Conservation (phyloP, 2,113 vertebrate species). For the Kobus ellipsiprymnus region DNA sequence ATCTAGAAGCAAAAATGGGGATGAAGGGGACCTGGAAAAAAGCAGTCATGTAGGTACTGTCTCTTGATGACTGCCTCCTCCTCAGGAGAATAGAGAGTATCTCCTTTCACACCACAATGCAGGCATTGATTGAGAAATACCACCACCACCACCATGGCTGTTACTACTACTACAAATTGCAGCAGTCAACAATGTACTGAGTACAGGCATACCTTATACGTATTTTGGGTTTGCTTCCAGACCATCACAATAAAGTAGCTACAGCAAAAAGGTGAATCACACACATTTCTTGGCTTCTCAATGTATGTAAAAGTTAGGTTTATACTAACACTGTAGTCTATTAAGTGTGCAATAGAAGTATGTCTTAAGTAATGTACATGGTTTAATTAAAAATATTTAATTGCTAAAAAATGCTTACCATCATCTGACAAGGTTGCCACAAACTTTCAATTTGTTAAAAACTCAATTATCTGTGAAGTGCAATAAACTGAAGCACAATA, state of each 20-base stretch:
- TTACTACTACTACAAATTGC: no score
- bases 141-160: not conserved
- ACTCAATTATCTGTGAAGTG: not conserved
- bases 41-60: no score
- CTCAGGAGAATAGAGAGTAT: not conserved
- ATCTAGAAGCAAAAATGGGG: not conserved
- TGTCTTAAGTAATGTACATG: not conserved
- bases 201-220: no score
- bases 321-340: not conserved
- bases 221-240: not conserved
- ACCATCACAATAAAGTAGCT: no score
- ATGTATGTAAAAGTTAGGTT: not conserved
- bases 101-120: not conserved
- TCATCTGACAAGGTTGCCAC: not conserved
- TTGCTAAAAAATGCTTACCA: not conserved
- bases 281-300: not conserved
- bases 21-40: not conserved
- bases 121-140: not conserved
- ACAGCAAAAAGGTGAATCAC: not conserved
- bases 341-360: not conserved
- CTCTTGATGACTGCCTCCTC: not conserved
- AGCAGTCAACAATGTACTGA: not conserved
- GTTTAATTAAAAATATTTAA: not conserved
- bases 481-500: not conserved
- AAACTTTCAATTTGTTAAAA: not conserved